phyloP scores from a whole-genome alignment of 1,140 invertebrate genomes.

The Marisa cornuarietis region DNA sequence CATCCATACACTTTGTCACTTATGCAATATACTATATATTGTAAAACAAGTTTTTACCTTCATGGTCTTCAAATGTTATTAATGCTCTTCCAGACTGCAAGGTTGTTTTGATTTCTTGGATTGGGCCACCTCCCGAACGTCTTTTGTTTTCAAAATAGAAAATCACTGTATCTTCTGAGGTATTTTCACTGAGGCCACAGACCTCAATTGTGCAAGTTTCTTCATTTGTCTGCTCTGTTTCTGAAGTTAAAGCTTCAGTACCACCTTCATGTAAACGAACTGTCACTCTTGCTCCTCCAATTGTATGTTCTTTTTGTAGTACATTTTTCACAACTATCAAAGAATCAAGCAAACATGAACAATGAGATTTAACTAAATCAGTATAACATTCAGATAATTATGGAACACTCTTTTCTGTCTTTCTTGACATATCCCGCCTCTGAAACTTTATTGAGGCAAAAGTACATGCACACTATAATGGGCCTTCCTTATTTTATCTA shows the following conservation, averaged over 20 bases:
- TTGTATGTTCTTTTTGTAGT: constrained; percentile 3
- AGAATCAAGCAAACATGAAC: too few species aligned
- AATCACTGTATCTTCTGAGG: constrained; percentile 7
- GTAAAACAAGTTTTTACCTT: not conserved
- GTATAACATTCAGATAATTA: too few species aligned
- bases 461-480: too few species aligned
- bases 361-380: too few species aligned
- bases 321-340: constrained; percentile 4
- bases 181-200: not conserved
- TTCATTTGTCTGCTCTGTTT: not conserved
- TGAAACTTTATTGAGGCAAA: too few species aligned
- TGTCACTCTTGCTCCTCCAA: not conserved
- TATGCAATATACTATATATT: too few species aligned
- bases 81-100: not conserved
- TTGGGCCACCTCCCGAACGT: constrained; percentile 33
- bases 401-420: too few species aligned
- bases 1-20: too few species aligned
- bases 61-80: constrained; percentile 11
- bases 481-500: too few species aligned
- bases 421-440: too few species aligned
- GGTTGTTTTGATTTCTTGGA: not conserved
- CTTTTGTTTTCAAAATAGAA: constrained; percentile 39
- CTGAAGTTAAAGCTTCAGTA: not conserved
- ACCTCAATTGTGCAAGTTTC: constrained; percentile 1
- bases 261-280: not conserved